Conservation (phyloP, 2,797 vertebrate species). For the Notolabrus celidotus region DNA sequence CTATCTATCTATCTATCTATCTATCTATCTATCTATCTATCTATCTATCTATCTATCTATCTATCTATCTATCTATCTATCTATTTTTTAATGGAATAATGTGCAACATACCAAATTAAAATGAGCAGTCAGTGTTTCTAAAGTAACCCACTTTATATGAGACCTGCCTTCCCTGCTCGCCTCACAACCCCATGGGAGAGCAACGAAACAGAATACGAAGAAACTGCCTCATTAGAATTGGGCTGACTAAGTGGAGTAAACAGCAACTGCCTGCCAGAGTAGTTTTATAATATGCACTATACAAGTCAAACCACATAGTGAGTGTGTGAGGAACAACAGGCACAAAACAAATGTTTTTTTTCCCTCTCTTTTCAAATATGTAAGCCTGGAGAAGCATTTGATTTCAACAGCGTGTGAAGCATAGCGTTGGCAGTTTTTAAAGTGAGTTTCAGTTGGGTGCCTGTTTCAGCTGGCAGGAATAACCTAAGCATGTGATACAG, state of each 20-base stretch:
- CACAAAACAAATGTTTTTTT: too few species aligned
- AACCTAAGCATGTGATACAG: slow-evolving; percentile 26
- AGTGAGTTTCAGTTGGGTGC: slow-evolving; percentile 1
- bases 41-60: too few species aligned
- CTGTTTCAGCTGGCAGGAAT: slow-evolving; percentile 23
- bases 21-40: too few species aligned
- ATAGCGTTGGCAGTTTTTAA: not conserved
- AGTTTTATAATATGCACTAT: slow-evolving; percentile 12
- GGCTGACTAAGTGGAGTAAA: slow-evolving; percentile 55
- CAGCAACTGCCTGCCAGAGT: slow-evolving; percentile 28
- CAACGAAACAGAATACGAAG: slow-evolving; percentile 61
- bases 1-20: too few species aligned
- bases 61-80: too few species aligned
- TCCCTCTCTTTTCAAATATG: not conserved
- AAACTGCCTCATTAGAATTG: slow-evolving; percentile 39
- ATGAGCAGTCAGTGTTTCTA: slow-evolving; percentile 29
- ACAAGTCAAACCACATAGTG: slow-evolving; percentile 6
- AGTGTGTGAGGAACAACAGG: not conserved
- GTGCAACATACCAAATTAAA: too few species aligned
- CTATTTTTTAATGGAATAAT: too few species aligned
- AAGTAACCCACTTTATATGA: slow-evolving; percentile 30
- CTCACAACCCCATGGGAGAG: slow-evolving; percentile 33
- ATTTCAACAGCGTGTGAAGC: not conserved
- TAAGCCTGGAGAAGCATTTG: not conserved
- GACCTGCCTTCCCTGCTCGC: slow-evolving; percentile 30